Base-by-base conservation (phyloP, 30 jellyfish, hydroid and myxozoan species). In the Pelagia noctiluca region DNA sequence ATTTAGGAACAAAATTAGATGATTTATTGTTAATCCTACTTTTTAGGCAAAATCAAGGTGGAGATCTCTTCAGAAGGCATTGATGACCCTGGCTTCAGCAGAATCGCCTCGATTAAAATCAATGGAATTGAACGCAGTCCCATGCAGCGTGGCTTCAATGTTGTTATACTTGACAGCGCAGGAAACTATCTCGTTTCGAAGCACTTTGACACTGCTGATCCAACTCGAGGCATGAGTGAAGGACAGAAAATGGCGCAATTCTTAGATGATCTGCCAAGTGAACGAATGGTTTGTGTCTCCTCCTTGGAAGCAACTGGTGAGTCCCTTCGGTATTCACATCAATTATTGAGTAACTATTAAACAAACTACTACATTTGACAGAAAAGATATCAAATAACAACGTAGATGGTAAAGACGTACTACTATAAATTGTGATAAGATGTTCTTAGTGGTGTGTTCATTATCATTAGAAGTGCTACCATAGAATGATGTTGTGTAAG, bases 181-280 rank as follows among this genome's bases (percentile, higher is more conserved):
- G 97, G 97, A 23, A 90, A 83, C 34, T 90, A 72, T 77, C 84
- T 90, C 46, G 53, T 90, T 84, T 90, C 97, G 50, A 90, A 84
- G 84, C 80, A 77, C 70, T 90, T 90, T 48, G 96, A 90, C 48
- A 90, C 97, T 1, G 93, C 88, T 24, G 97, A 90, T 46, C 95
- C 95, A 22, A 18, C 80, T 18, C 93, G 80, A 19, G 97, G 94
- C 42, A 34, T 75, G 42, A 69, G 76, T 11, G 97, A 90, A 57
- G 96, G 94, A 25, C 79, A 71, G 36, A 74, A 75, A 84, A 90
- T 90, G 97, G 82, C 96, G 46, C 69, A 47, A 63, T 90, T 90
- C 74, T 62, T 90, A 87, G 95, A 90, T 73, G 96, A 90, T 53
- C 50, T 90, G 69, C 97, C 97, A 49, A 84, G 90, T 30, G 97